Conservation (phyloP, 2,797 vertebrate genomes). For the Scyliorhinus canicula region DNA sequence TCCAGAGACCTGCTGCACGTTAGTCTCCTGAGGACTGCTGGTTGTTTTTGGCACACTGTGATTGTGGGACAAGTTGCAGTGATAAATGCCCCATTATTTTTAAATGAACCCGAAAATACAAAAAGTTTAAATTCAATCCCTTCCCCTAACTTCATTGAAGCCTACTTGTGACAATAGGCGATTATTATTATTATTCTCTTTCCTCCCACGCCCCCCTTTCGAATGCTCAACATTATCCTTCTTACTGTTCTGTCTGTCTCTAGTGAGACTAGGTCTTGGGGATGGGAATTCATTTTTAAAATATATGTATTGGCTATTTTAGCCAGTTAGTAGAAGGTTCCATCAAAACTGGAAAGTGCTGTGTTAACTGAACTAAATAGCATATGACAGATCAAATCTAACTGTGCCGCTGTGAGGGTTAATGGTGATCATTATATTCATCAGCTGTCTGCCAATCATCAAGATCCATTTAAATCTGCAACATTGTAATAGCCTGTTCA, state of each 20-base stretch:
- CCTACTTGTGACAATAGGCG: too few species aligned
- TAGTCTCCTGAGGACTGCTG: not conserved
- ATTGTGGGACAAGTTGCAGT: not conserved
- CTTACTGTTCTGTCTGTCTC: not conserved
- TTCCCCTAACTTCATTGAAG: too few species aligned
- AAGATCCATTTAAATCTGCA: not conserved
- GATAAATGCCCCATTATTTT: not conserved
- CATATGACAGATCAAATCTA: not conserved
- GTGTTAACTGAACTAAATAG: not conserved
- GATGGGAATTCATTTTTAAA: not conserved
- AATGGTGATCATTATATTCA: not conserved
- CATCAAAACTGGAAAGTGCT: not conserved
- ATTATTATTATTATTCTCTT: too few species aligned
- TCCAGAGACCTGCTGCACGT: not conserved
- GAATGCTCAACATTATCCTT: too few species aligned
- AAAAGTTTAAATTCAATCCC: not conserved
- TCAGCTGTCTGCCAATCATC: not conserved
- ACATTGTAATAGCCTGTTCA: not conserved
- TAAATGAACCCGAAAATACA: not conserved
- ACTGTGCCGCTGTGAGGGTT: not conserved
- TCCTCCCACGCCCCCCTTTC: not conserved
- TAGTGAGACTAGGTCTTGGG: not conserved
- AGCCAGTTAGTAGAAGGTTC: not conserved
- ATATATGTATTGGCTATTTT: not conserved
- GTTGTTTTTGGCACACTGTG: not conserved